These are phyloP conservation scores for Oeneis ivallda DNA, from an alignment of 2,888 invertebrate species.

Conservation along the genomic window DNA sequence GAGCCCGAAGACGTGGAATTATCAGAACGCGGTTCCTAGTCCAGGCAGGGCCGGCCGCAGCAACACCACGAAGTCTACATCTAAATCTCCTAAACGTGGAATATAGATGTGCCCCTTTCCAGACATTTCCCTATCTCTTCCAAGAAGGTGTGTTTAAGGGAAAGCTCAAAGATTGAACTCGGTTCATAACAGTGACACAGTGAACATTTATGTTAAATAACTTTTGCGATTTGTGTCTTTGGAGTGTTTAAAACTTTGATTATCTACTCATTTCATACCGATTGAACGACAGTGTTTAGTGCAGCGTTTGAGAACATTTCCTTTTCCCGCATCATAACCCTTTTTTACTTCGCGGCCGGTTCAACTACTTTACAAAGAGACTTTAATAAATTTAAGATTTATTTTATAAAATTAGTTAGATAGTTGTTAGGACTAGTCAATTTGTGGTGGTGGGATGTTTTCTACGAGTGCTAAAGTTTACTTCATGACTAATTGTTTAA, in stretches of 20 bases:
- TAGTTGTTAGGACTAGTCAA: conserved; percentile 79
- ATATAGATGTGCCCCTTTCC: conserved; percentile 39
- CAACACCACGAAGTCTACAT: conserved; percentile 78
- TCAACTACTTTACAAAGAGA: conserved; percentile 68
- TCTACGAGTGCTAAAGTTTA: conserved; percentile 73
- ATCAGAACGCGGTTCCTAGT: conserved; percentile 75
- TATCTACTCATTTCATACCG: conserved; percentile 50
- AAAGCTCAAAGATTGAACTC: conserved; percentile 66
- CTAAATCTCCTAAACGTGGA: conserved; percentile 52
- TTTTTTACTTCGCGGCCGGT: conserved; percentile 71
- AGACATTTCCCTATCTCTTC: conserved; percentile 48
- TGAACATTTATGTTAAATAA: conserved; percentile 44
- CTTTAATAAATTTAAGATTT: conserved; percentile 70
- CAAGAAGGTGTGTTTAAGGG: conserved; percentile 55
- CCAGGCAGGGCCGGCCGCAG: conserved; percentile 79
- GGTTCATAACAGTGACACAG: conserved; percentile 62
- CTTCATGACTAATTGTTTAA: conserved; percentile 66
- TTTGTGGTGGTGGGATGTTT: conserved; percentile 77
- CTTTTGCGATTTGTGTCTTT: conserved; percentile 39
- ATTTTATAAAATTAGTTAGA: conserved; percentile 62
- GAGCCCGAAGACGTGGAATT: conserved; percentile 70
- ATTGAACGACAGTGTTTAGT: conserved; percentile 44
- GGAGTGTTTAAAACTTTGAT: conserved; percentile 48
- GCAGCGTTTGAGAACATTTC: conserved; percentile 37
- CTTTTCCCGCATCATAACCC: conserved; percentile 37